A percentile compares a stretch with the other conserved stretches of the same genome.
These are phyloP conservation scores for Synaphobranchus kaupii DNA, from an alignment of 2,797 vertebrate genomes.

Conservation along the genomic window DNA sequence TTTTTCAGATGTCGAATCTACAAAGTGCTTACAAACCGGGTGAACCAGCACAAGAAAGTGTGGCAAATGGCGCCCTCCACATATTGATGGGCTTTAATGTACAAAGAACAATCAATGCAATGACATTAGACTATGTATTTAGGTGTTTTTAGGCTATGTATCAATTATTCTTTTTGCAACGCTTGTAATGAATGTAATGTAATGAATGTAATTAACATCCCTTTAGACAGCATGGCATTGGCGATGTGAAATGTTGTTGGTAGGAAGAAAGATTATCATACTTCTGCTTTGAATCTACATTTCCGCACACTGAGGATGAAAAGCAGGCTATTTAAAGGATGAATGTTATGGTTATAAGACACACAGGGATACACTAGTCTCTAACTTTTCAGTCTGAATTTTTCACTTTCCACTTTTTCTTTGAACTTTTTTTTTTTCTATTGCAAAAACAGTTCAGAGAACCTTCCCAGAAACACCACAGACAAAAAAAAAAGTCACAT, in stretches of 20 bases:
- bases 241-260: background rate
- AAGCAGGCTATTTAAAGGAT: background rate
- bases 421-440: background rate
- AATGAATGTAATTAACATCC: background rate
- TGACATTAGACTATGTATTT: background rate
- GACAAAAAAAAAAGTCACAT: background rate
- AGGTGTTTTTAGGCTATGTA: background rate
- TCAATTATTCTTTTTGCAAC: background rate
- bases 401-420: background rate
- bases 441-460: background rate
- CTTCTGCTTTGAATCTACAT: background rate
- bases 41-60: conserved; percentile 33
- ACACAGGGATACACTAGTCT: background rate
- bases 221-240: background rate
- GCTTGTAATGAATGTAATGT: background rate
- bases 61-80: conserved; percentile 38
- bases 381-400: background rate
- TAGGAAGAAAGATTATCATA: background rate
- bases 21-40: conserved; percentile 31
- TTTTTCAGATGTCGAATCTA: background rate
- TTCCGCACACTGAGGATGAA: background rate
- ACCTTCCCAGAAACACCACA: background rate
- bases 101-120: conserved; percentile 4
- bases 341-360: background rate
- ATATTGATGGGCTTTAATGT: conserved; percentile 40